Evolutionary conservation across 2,113 vertebrate species (phyloP).

Genomic region (Mormoops blainvillei): DNA sequence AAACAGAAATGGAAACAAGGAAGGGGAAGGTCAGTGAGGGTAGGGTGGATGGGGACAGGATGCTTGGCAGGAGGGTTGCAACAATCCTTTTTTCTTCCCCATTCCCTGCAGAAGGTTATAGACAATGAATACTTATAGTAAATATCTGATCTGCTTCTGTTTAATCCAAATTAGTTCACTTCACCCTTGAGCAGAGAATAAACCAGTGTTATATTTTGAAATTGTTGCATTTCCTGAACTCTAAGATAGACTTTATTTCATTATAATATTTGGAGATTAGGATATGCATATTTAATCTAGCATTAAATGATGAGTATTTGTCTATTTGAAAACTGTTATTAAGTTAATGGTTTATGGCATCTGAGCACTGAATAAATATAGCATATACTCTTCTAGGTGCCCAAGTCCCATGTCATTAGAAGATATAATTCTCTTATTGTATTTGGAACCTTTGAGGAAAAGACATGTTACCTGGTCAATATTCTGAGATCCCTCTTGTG

Average conservation of each 20-base stretch:
- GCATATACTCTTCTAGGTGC: not conserved
- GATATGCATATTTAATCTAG: not conserved
- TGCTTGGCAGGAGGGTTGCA: not conserved
- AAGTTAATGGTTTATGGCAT: not conserved
- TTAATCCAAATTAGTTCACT: not conserved
- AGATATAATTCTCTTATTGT: not conserved
- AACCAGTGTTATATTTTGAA: not conserved
- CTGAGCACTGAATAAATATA: not conserved
- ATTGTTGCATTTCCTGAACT: not conserved
- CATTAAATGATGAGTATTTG: not conserved
- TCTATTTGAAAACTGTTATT: not conserved
- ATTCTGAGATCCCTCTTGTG: not conserved
- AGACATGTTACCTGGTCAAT: not conserved
- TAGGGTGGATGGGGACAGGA: not conserved
- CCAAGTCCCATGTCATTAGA: not conserved
- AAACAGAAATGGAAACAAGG: not conserved
- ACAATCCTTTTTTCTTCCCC: not conserved
- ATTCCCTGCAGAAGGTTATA: not conserved
- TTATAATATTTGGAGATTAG: not conserved
- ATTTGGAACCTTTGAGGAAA: not conserved
- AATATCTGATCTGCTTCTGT: not conserved
- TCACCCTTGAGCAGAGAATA: not conserved
- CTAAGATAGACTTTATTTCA: not conserved
- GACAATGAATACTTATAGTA: rapidly evolving
- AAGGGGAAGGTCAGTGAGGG: not conserved